Conservation (phyloP, 2,797 vertebrate genomes). For the Peromyscus nudipes region DNA sequence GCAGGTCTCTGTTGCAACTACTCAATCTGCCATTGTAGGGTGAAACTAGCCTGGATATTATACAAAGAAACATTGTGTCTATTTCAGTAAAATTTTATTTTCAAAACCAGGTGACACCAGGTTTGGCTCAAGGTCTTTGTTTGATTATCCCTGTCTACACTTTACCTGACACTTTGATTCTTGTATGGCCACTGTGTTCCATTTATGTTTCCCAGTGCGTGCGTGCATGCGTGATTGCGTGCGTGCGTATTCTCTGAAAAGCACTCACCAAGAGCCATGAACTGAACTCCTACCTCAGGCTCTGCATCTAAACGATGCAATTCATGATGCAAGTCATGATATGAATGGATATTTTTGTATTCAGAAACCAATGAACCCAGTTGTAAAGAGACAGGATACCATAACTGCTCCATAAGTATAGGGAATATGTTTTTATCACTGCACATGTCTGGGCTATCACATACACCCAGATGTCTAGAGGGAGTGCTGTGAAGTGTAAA, state of each 20-base stretch:
- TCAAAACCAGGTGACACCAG: background rate
- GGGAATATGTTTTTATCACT: conserved; percentile 12
- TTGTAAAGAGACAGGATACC: background rate
- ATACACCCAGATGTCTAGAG: background rate
- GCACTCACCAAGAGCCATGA: background rate
- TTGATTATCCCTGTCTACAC: background rate
- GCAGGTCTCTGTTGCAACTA: background rate
- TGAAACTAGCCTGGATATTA: background rate
- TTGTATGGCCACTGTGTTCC: background rate
- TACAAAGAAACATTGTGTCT: background rate
- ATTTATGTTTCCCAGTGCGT: background rate
- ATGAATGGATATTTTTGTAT: background rate
- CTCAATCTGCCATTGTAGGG: background rate
- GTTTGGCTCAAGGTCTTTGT: background rate
- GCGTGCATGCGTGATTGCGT: background rate
- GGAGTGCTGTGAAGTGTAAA: background rate
- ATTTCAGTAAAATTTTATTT: conserved; percentile 37
- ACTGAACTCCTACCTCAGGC: background rate
- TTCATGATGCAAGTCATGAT: background rate
- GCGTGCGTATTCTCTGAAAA: background rate
- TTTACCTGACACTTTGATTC: background rate
- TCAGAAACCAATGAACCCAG: background rate
- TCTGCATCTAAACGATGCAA: background rate
- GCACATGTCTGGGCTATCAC: background rate
- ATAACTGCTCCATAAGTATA: background rate